Percentiles rank a stretch among this genome's conserved stretches.
These are phyloP conservation scores for Puffinus mauretanicus DNA, from an alignment of 2,113 vertebrate species.

Conservation along the genomic window DNA sequence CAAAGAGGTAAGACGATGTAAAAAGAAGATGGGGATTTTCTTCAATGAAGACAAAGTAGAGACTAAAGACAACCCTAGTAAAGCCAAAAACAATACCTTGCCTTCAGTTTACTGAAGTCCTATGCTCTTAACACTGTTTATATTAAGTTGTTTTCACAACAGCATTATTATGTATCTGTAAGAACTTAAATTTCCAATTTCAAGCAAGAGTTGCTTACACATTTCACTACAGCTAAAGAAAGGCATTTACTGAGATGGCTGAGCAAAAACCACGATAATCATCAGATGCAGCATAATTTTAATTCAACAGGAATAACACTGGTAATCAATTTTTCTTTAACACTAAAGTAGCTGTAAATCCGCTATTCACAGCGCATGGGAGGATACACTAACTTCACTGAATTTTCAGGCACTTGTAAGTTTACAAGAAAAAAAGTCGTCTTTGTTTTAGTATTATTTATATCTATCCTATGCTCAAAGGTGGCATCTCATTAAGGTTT, in stretches of 20 bases:
- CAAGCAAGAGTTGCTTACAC: not conserved
- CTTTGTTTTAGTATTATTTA: not conserved
- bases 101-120: not conserved
- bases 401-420: not conserved
- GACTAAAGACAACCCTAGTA: not conserved
- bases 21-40: not conserved
- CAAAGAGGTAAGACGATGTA: not conserved
- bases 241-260: not conserved
- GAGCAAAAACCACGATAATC: not conserved
- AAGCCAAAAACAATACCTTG: not conserved
- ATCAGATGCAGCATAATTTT: not conserved
- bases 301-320: not conserved
- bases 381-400: not conserved
- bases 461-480: not conserved
- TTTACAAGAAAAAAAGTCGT: not conserved
- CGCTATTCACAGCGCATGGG: accelerated
- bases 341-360: not conserved
- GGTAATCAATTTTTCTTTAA: not conserved
- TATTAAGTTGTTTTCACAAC: not conserved
- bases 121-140: not conserved
- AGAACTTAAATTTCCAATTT: not conserved
- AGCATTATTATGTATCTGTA: not conserved
- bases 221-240: not conserved
- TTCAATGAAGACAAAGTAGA: not conserved
- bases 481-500: not conserved